Conservation (phyloP, 2,113 vertebrate species). For the Notiomystis cincta region DNA sequence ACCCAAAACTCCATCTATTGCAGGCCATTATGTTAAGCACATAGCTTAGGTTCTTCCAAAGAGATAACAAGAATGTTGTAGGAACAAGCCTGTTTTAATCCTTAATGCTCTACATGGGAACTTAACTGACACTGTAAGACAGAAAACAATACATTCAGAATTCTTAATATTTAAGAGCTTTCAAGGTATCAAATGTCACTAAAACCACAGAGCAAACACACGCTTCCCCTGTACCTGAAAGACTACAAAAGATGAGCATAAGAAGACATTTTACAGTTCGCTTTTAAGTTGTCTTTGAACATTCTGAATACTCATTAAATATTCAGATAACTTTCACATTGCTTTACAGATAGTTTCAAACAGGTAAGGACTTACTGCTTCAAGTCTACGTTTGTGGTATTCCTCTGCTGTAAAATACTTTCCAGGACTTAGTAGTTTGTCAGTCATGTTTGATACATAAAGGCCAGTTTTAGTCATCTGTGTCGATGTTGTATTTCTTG, state of each 20-base stretch:
- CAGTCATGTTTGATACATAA: slow-evolving; percentile 81
- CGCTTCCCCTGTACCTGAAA: accelerated
- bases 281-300: neutral
- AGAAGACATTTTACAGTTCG: neutral
- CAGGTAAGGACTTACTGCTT: slow-evolving; percentile 78
- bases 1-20: neutral
- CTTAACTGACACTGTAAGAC: neutral
- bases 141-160: neutral
- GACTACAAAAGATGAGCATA: neutral
- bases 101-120: neutral
- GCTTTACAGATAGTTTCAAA: neutral
- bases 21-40: neutral
- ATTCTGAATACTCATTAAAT: neutral
- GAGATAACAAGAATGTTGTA: neutral
- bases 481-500: slow-evolving; percentile 76
- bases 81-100: neutral
- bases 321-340: neutral
- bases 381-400: slow-evolving; percentile 73
- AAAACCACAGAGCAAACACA: neutral
- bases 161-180: neutral
- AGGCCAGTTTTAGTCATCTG: slow-evolving; percentile 90
- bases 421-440: slow-evolving; percentile 80
- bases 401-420: slow-evolving; percentile 81
- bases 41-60: neutral
- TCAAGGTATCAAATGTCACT: neutral